Base-by-base conservation (phyloP, 1,140 invertebrate species). In the Euura saliciscinereae region DNA sequence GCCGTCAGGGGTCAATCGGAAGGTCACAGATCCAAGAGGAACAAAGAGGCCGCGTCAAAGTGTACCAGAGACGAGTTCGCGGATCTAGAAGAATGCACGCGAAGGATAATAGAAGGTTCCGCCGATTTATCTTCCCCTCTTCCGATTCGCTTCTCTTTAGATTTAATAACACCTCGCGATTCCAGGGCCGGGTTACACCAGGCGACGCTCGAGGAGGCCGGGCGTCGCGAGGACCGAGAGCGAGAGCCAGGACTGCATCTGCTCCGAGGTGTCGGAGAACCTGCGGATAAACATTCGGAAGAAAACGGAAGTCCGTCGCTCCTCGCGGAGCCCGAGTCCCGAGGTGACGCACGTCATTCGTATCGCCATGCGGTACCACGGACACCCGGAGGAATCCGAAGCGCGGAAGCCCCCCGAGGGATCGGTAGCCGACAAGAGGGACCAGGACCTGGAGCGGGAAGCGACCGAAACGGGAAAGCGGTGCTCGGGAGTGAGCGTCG, bases 311-410 rank as follows among this genome's bases (percentile, higher is more conserved):
- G 68, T 80, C 45, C 72, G 68, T 42, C 44, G 74, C 2, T 76
- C 72, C 5, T 72, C 84, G 51, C 74, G 79, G 2, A 78, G 76
- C n/a, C 73, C 77, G 3, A 84, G 83, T 72, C 82, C 84, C 77
- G 82, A 84, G 81, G 79, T 84, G 79, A 84, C 79, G 78, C 83
- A 83, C 66, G 82, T 78, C 8, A 84, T 85, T 74, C 77, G 81
- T 45, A 84, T 86, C 68, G 83, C 82, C 69, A 84, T 84, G 83
- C 84, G 83, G 75, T 84, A 82, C 72, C 80, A 77, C 66, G 82
- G 75, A 5, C 77, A 73, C 46, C 45, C 2, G 71, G 68, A 72
- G 46, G 64, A 74, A 59, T 45, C 51, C 46, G 65, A 74, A 59
- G 67, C 44, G 64, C 69, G 70, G 45, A 68, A 70, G 42, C 43